Percentiles rank a stretch among this genome's conserved stretches.
Conservation (phyloP, 2,113 vertebrate genomes). For the Chlorodrepanis virens region DNA sequence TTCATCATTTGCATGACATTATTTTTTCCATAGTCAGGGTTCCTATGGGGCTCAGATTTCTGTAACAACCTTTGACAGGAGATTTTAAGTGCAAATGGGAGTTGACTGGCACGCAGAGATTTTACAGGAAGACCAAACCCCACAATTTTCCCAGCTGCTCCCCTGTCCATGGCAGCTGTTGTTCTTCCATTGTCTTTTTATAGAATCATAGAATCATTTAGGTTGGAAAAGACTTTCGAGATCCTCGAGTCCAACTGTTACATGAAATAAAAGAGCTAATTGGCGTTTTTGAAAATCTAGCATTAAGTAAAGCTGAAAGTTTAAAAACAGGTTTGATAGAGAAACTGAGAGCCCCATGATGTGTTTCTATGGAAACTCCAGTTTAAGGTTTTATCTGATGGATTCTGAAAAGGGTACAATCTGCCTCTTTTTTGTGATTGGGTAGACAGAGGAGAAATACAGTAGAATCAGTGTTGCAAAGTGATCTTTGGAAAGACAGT, state of each 20-base stretch:
- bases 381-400: constrained; percentile 50
- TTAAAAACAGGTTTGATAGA: constrained; percentile 32
- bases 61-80: background rate
- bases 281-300: background rate
- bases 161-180: background rate
- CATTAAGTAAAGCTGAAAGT: constrained; percentile 45
- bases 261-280: background rate
- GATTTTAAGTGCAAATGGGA: background rate
- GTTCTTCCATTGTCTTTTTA: background rate
- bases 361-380: constrained; percentile 62
- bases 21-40: background rate
- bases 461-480: background rate
- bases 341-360: background rate
- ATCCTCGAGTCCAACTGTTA: background rate
- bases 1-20: background rate
- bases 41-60: background rate
- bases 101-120: background rate
- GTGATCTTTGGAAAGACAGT: constrained; percentile 33
- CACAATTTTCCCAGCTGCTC: background rate
- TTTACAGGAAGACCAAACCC: background rate
- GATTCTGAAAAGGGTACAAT: constrained; percentile 34
- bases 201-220: background rate
- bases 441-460: constrained; percentile 29
- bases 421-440: constrained; percentile 8
- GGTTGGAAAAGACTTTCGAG: background rate